Evolutionary conservation across 1,140 invertebrate species (phyloP).

Genomic region (Brachionus asplanchnoidis): DNA sequence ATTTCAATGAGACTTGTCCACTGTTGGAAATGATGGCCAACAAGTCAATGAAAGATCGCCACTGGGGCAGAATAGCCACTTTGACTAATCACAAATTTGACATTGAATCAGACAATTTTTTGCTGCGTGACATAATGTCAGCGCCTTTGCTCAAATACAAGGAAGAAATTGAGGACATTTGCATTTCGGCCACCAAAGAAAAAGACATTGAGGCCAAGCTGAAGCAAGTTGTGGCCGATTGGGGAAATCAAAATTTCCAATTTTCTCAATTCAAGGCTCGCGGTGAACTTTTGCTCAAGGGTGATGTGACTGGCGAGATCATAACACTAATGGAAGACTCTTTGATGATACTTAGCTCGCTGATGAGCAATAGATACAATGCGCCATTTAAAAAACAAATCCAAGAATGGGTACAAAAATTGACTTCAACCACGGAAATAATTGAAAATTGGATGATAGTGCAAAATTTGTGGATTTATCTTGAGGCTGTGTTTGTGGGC

Average conservation of each 20-base stretch:
- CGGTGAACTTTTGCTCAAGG: constrained; percentile 81
- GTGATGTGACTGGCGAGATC: constrained; percentile 85
- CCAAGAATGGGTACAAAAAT: constrained; percentile 53
- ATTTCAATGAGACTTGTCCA: constrained; percentile 95
- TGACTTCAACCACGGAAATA: constrained; percentile 54
- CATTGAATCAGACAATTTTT: constrained; percentile 85
- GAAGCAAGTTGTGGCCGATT: constrained; percentile 87
- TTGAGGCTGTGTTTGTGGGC: constrained; percentile 57
- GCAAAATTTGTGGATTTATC: constrained; percentile 56
- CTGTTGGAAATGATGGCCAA: constrained; percentile 92
- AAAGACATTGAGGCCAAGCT: constrained; percentile 95
- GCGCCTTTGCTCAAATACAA: constrained; percentile 84
- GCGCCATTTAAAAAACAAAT: constrained; percentile 56
- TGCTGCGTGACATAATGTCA: constrained; percentile 87
- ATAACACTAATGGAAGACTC: constrained; percentile 90
- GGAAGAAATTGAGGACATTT: constrained; percentile 97
- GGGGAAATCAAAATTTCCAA: constrained; percentile 84
- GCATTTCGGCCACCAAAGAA: constrained; percentile 95
- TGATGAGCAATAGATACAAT: constrained; percentile 74
- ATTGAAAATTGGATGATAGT: constrained; percentile 55
- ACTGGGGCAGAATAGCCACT: constrained; percentile 91
- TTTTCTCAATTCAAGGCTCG: constrained; percentile 91
- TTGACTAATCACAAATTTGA: constrained; percentile 83
- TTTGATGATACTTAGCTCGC: constrained; percentile 84
- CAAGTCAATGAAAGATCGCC: constrained; percentile 90